Evolutionary conservation across 1,140 invertebrate genomes (phyloP).

Genomic region (Philotrypesis tridentata): DNA sequence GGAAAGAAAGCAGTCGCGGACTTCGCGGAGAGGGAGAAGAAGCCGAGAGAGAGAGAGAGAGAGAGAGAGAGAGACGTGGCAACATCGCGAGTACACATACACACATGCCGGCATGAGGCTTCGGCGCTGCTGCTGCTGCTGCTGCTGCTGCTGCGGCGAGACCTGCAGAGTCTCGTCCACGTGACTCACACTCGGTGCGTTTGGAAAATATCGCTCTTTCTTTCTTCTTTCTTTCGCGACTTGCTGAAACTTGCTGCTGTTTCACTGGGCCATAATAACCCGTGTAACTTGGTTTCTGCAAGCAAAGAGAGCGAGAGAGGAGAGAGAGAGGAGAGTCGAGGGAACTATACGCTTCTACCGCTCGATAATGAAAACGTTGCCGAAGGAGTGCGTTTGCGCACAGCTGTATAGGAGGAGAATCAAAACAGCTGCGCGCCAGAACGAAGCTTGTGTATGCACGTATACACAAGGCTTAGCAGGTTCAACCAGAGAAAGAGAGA

Average conservation of each 20-base stretch:
- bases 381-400: not conserved
- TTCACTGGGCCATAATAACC: not conserved
- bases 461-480: too few relatives aligned
- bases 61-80: constrained; percentile 19
- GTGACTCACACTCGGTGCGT: constrained; percentile 37
- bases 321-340: too few relatives aligned
- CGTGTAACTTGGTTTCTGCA: too few relatives aligned
- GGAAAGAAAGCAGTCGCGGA: not conserved
- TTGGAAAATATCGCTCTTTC: constrained; percentile 50
- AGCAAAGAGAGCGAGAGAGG: too few relatives aligned
- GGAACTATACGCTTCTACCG: too few relatives aligned
- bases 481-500: not conserved
- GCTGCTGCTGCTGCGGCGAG: not conserved
- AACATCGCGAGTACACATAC: not conserved
- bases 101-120: not conserved
- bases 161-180: constrained; percentile 28
- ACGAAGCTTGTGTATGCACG: not conserved
- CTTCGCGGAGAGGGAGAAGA: not conserved
- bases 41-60: constrained; percentile 8
- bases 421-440: constrained; percentile 9
- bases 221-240: not conserved
- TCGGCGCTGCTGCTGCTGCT: not conserved
- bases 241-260: not conserved
- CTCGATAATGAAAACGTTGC: constrained; percentile 29
- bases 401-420: constrained; percentile 1